Evolutionary conservation across 1,140 invertebrate genomes (phyloP), one percentile per base, ranked within the genome.

Genomic region (Cydia pomonella): DNA sequence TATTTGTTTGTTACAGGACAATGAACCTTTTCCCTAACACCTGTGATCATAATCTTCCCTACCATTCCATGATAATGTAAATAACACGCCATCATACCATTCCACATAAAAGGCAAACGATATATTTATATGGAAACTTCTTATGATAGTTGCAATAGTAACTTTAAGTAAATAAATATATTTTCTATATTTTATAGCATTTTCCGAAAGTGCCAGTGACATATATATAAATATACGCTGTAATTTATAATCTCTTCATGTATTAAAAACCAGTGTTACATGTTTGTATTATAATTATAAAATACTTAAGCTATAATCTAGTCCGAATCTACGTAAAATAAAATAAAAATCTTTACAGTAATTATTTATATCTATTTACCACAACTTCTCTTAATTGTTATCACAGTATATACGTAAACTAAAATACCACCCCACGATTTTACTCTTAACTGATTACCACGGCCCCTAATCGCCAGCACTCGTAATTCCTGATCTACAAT

Each of bases 1-100:
- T 63, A 2, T 74, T 59, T 76, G 6, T 73, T 73, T 76, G 75
- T 76, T 76, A 73, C 75, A 76, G 75, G 62, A 76, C 50, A 76
- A 76, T 33, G 38, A 13, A 38, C 25, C 12, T n/a, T 72, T 50
- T 64, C 38, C 62, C 63, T 38, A 18, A 44, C 38, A 38, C 12
- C 25, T 47, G 63, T 73, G 44, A 63, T 73, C 73, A 59, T 44
- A 44, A 53, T 50, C 75, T 73, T 76, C 73, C 75, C 62, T 53
- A 21, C 9, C 71, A 63, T 72, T 72, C 75, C 44, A 73, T 47
- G 59, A 64, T 25, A 64, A 63, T 64, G 38, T 63, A 69, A 53
- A 13, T 16, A 72, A n/a, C 7, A 23, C 38, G 66, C 69, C 66
- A 72, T 76, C 66, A 63, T 76, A 64, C 71, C 75, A 76, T 75